Base-by-base conservation (phyloP, 2,888 invertebrate species). In the Megaustenia siamemsis region DNA sequence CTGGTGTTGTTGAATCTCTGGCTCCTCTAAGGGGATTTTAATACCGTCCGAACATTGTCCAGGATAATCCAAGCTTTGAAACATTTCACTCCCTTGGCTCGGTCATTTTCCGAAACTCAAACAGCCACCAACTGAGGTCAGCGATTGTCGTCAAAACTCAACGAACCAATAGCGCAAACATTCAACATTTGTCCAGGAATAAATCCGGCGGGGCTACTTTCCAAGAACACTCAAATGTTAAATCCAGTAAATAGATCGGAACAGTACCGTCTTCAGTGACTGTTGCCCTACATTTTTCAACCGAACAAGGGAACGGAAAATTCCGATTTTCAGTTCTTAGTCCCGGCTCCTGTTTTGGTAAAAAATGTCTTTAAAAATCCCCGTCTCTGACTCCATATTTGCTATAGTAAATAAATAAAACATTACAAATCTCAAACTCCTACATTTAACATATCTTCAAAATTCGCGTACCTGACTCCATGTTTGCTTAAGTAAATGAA, bases 141-240 rank as follows among this genome's bases (percentile, higher is more conserved):
- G 12, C 15, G 69, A 35, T 53, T 53, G 69, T 21, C 69, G 12
- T 35, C 10, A 28, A 66, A 45, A 53, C 49, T 69, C 32, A 35
- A n/a, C 15, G 35, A 35, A 15, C 32, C 45, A 28, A 45, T 63
- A 32, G 43, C 49, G 6, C 80, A 80, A 80, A 80, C 63, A 80
- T 49, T 80, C 28, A 80, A 80, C 38, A 80, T 80, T 80, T 69
- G 80, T 3, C 24, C 5, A 80, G 69, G 69, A 53, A 49, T 49
- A 53, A 2, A n/a, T 0, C 24, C 18, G 15, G n/a, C 24, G 49
- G 28, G 69, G 53, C 49, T 69, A 53, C 45, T 69, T 80, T 60
- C 80, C 35, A 53, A 35, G 43, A 53, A 53, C 28, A 80, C 68
- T 53, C 53, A 56, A 35, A 32, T 0, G 32, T 38, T 18, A 1